Evolutionary conservation across 2,888 invertebrate species (phyloP), one percentile per base, ranked within the genome.

Genomic region (Spilosoma lubricipeda): DNA sequence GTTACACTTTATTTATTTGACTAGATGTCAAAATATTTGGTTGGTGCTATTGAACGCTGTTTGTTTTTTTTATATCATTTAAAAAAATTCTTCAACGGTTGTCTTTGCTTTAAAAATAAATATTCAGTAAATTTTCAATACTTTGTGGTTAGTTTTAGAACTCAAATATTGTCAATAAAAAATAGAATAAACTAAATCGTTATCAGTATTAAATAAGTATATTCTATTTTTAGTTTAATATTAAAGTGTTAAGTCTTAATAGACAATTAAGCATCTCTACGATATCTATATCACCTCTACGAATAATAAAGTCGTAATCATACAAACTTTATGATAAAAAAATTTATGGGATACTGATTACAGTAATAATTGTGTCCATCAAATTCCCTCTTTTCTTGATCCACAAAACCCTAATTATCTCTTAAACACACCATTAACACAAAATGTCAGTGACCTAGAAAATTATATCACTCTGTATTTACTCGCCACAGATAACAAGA

Each of bases 401-500:
- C 30, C 63, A 63, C 30, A 63, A 18, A 63, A 13, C 63, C 8
- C 7, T 63, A 15, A 30, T 63, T 63, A 63, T 63, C 63, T 18
- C 15, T 63, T 30, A 30, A 18, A 68, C 36, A 67, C 39, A 73
- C 42, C 48, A 45, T 18, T 9, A 67, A 23, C 36, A 67, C 33
- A 52, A 27, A 69, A 70, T 63, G 39, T 59, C 63, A 27, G 56
- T 70, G 77, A 69, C 81, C 82, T 73, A 82, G 74, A 83, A 83
- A 77, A 64, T 71, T 18, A 72, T 64, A 74, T 63, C 59, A 75
- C 48, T 65, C 30, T 30, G 63, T 63, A 30, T 59, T 27, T 27
- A 59, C 59, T 9, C 13, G 5, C 27, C 15, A 15, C 27, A 15
- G 79, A 77, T 79, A 83, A 52, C 63, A 13, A 73, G 64, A 66